A percentile compares a stretch with the other conserved stretches of the same genome.
These are phyloP conservation scores for Diploptera punctata DNA, from an alignment of 2,888 invertebrate genomes.

Conservation along the genomic window DNA sequence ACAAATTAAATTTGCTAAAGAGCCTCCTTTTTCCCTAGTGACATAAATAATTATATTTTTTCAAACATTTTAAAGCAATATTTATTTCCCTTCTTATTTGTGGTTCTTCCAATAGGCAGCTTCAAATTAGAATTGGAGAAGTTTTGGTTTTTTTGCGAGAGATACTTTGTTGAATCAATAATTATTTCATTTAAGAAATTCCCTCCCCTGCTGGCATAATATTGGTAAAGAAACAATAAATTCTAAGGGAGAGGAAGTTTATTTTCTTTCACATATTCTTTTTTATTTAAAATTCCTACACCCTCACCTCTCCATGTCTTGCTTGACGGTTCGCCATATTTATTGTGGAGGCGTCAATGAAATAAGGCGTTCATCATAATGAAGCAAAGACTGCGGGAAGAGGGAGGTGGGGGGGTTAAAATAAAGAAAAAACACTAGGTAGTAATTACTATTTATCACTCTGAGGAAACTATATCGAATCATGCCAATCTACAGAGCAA, in stretches of 20 bases:
- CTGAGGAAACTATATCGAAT: conserved; percentile 45
- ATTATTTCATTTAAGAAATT: not conserved
- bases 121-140: too few species aligned
- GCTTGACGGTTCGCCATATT: conserved; percentile 42
- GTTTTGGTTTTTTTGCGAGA: too few species aligned
- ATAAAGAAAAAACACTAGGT: conserved; percentile 42
- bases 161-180: not conserved
- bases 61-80: too few species aligned
- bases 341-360: conserved; percentile 45
- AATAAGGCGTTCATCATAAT: conserved; percentile 45
- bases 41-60: too few species aligned
- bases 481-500: conserved; percentile 44
- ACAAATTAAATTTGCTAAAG: too few species aligned
- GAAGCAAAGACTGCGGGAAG: conserved; percentile 40
- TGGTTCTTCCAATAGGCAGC: too few species aligned
- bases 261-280: conserved; percentile 20
- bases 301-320: conserved; percentile 24
- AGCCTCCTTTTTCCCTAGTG: too few species aligned
- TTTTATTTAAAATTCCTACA: conserved; percentile 25
- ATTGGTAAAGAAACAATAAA: conserved; percentile 20
- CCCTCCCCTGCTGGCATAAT: not conserved
- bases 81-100: too few species aligned
- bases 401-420: conserved; percentile 25
- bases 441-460: conserved; percentile 46
- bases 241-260: conserved; percentile 2